Evolutionary conservation across 2,888 invertebrate species (phyloP).

Genomic region (Nephrocerus scutellatus): DNA sequence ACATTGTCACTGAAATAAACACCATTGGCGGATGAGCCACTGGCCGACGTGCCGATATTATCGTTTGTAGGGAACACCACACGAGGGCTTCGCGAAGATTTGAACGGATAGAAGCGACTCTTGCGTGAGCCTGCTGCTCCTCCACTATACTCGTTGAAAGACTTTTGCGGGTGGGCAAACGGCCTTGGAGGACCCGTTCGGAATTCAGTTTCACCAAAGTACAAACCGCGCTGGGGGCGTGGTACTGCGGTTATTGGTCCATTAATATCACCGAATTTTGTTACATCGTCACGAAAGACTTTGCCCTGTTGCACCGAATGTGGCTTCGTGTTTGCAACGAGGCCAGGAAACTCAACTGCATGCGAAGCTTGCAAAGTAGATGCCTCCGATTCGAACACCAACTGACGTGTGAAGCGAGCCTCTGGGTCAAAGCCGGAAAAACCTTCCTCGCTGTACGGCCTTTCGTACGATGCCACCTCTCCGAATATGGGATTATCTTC

Average conservation of each 20-base stretch:
- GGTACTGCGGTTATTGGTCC: conserved; percentile 46
- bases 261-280: conserved; percentile 47
- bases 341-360: conserved; percentile 42
- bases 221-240: conserved; percentile 39
- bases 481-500: conserved; percentile 43
- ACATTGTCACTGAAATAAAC: conserved; percentile 45
- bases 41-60: conserved; percentile 41
- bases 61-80: conserved; percentile 46
- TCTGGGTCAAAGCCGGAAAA: conserved; percentile 34
- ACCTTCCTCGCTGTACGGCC: conserved; percentile 40
- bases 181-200: conserved; percentile 31
- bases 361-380: conserved; percentile 26
- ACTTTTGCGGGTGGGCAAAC: conserved; percentile 40
- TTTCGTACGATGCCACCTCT: conserved; percentile 34
- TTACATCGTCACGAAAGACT: conserved; percentile 45
- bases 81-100: conserved; percentile 45
- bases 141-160: conserved; percentile 41
- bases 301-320: conserved; percentile 35
- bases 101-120: conserved; percentile 43
- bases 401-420: conserved; percentile 37
- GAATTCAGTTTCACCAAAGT: conserved; percentile 41
- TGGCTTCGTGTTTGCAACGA: conserved; percentile 39
- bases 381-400: conserved; percentile 36
- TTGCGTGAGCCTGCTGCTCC: conserved; percentile 36
- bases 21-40: conserved; percentile 37